Conservation (phyloP, 64 coral and sea anemone species). For the Montipora efflorescens region DNA sequence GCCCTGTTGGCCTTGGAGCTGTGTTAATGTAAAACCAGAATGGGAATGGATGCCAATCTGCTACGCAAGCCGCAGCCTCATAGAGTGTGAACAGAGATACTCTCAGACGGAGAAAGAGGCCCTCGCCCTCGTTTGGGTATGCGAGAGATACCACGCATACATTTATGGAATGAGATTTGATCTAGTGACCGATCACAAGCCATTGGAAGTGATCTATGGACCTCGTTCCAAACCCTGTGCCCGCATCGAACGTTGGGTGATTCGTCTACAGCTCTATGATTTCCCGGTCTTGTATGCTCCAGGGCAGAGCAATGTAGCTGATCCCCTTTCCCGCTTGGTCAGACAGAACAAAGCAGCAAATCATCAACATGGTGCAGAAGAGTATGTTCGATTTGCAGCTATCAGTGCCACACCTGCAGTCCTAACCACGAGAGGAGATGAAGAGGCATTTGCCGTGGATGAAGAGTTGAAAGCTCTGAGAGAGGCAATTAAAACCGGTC, state of each 20-base stretch:
- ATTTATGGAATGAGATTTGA: constrained; percentile 49
- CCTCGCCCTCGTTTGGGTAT: no score
- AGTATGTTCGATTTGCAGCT: constrained; percentile 51
- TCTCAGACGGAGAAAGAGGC: no score
- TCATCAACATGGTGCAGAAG: not conserved
- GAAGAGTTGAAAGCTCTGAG: constrained; percentile 29
- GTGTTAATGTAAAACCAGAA: no score
- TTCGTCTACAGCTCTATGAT: constrained; percentile 47
- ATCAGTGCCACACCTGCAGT: constrained; percentile 35
- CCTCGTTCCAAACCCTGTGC: not conserved
- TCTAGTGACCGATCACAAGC: constrained; percentile 65
- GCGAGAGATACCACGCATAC: constrained; percentile 56
- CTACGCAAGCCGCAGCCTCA: no score
- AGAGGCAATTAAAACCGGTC: not conserved
- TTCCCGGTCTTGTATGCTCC: constrained; percentile 29
- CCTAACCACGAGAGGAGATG: constrained; percentile 25
- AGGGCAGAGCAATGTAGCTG: constrained; percentile 3
- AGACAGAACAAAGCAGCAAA: not conserved
- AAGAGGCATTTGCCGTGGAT: constrained; percentile 32
- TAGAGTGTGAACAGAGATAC: no score
- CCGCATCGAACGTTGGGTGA: constrained; percentile 47
- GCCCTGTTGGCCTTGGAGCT: no score
- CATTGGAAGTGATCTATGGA: constrained; percentile 24
- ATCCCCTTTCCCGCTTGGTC: constrained; percentile 15
- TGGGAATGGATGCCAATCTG: no score